Base-by-base conservation (phyloP, 2,888 invertebrate genomes). In the Nezara viridula region DNA sequence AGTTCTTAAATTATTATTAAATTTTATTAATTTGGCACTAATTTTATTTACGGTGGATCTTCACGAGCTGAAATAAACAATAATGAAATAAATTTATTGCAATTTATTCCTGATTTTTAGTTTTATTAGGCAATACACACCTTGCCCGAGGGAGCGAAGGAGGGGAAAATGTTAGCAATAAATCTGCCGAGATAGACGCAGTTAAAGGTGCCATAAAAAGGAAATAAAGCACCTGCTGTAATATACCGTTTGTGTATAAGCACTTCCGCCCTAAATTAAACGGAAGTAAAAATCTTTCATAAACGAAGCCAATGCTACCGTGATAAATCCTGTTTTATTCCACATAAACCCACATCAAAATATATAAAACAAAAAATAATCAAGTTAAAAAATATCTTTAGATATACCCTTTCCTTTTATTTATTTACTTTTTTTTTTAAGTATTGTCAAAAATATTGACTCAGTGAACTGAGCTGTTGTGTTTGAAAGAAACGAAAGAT, bases 171-270 rank as follows among this genome's bases (percentile, higher is more conserved):
- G 32, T 73, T 19, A 6, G 37, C 7, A 37, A 73, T 73, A 73
- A 73, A 73, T 73, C 37, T 73, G 2, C 6, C 66, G 66, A 37
- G 66, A 73, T 37, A 73, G 66, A 37, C 4, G 66, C 66, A 73
- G 66, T 73, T 73, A 73, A 73, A 73, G 66, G 32, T 73, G 66
- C 66, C 66, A 73, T 73, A 73, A 73, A 73, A 73, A 73, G 66
- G 66, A 37, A 73, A 73, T 73, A 73, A 73, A 73, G 19, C 66
- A 73, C 66, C 16, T 19, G 32, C 32, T 6, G 66, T 9, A 21
- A 55, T 55, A n/a, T 55, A 55, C 55, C 24, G 55, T 24, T 50
- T 4, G 19, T 50, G 50, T 19, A 27, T 55, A 55, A 50, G 14
- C 50, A 2, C 66, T 60, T 14, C 66, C 21, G 7, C 19, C 66